phyloP scores from a whole-genome alignment of 30 jellyfish, hydroid and myxozoan species.

The Aurelia coerulea region DNA sequence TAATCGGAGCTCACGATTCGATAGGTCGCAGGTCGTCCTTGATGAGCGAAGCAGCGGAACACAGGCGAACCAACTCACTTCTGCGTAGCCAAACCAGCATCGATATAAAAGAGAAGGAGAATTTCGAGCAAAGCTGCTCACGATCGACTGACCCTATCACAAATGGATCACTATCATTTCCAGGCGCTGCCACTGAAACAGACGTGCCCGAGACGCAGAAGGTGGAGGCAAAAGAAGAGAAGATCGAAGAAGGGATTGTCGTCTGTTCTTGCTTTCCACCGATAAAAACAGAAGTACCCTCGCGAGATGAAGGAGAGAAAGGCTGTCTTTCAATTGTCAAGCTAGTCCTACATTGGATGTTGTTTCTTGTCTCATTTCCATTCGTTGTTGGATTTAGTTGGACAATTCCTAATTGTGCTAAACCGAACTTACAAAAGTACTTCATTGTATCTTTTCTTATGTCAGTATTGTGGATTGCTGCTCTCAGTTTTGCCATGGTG shows the following conservation, averaged over 20 bases:
- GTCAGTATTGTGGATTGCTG: slow-evolving; percentile 97
- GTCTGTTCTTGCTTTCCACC: slow-evolving; percentile 95
- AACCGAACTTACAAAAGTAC: slow-evolving; percentile 79
- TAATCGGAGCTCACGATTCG: slow-evolving; percentile 51
- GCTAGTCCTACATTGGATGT: slow-evolving; percentile 73
- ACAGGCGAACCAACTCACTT: slow-evolving; percentile 39
- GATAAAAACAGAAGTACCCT: slow-evolving; percentile 84
- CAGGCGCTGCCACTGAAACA: slow-evolving; percentile 2
- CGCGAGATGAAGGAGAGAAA: slow-evolving; percentile 60
- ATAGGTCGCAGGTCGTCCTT: slow-evolving; percentile 44
- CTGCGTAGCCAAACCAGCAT: slow-evolving; percentile 61
- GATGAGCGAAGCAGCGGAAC: slow-evolving; percentile 14
- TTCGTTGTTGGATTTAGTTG: slow-evolving; percentile 89
- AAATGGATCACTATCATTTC: slow-evolving; percentile 36
- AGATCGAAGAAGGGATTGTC: slow-evolving; percentile 48
- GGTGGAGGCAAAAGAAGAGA: slow-evolving; percentile 44
- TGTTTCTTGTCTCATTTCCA: slow-evolving; percentile 90
- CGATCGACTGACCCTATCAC: slow-evolving; percentile 67
- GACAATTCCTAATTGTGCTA: slow-evolving; percentile 95
- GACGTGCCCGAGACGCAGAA: not conserved
- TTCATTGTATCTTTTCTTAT: slow-evolving; percentile 83
- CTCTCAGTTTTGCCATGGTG: slow-evolving; percentile 95
- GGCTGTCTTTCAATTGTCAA: slow-evolving; percentile 57
- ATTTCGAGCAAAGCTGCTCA: slow-evolving; percentile 18
- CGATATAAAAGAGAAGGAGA: slow-evolving; percentile 59